Evolutionary conservation across 2,797 vertebrate species (phyloP), one percentile per base, ranked within the genome.

Genomic region (Micromesistius poutassou): DNA sequence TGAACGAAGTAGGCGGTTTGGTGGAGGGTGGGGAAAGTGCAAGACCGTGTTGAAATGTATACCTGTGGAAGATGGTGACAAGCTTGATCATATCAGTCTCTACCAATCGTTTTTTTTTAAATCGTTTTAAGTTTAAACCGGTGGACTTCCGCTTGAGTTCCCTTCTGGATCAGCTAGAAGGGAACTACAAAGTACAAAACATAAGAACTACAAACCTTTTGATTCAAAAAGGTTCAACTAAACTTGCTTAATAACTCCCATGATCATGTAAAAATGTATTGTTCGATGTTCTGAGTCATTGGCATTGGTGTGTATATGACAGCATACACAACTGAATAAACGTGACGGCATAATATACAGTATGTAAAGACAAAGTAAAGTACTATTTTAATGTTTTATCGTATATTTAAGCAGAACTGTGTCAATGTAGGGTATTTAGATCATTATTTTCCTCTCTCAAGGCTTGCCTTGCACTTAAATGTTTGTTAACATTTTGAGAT

Each of bases 381-480:
- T 92, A 92, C 93, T 94, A 95, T 95, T 94, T 95, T 94, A 94
- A 95, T 95, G 93, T 94, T 94, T 68, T 95, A 94, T 95, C 90
- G 94, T 92, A 92, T 97, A 96, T 97, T 97, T 97, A 98, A 97
- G 91, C 91, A 87, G 93, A 93, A 92, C 92, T 90, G 91, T 91
- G 91, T 90, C 87, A 87, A 93, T 91, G 93, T 94, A 93, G 92
- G 93, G 91, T 93, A 94, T 91, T 88, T 92, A 93, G 95, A 97
- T 97, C 96, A 90, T 93, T 94, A 91, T 88, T 92, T 93, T 96
- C 96, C 97, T 96, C 92, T 95, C 95, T 94, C 92, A 91, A 95
- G 93, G 93, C 91, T 95, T 94, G 93, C 90, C 93, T 95, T 97
- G 96, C 96, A 97, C 97, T 97, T 97, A 94, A 89, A 85, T 95